Percentiles rank a stretch among this genome's conserved stretches.
Evolutionary conservation across 2,113 vertebrate genomes (phyloP).

Genomic region (Saguinus imperator): DNA sequence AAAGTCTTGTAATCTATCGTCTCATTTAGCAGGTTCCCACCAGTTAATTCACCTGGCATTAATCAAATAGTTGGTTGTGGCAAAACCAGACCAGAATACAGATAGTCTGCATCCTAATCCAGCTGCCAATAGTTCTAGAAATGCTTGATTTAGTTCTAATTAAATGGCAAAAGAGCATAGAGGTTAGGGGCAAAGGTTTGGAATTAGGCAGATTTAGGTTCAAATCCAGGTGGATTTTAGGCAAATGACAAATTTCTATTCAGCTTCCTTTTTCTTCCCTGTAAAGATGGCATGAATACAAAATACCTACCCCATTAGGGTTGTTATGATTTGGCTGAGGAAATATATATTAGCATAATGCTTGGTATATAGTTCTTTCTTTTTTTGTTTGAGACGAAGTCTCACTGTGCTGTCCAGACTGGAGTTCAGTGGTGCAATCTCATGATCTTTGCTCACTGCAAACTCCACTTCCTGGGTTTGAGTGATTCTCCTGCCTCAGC

Average conservation of each 20-base stretch:
- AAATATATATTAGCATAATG: neutral
- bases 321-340: neutral
- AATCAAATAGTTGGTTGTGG: neutral
- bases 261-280: neutral
- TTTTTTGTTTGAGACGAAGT: neutral
- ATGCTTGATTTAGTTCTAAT: neutral
- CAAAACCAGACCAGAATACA: neutral
- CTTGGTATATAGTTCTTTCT: constrained; percentile 4
- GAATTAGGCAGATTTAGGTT: neutral
- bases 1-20: neutral
- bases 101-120: neutral
- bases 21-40: neutral
- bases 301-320: neutral
- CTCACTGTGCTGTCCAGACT: neutral
- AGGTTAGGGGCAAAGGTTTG: neutral
- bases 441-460: too few species aligned
- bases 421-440: too few species aligned
- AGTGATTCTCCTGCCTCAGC: too few species aligned
- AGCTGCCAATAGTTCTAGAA: neutral
- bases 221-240: neutral
- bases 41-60: neutral
- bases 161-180: neutral
- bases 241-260: neutral
- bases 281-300: neutral
- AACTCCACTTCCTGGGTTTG: too few species aligned